These are phyloP conservation scores for Ophioderma brevispina DNA, from an alignment of 35 echinoderm and acorn worm genomes.

Conservation along the genomic window DNA sequence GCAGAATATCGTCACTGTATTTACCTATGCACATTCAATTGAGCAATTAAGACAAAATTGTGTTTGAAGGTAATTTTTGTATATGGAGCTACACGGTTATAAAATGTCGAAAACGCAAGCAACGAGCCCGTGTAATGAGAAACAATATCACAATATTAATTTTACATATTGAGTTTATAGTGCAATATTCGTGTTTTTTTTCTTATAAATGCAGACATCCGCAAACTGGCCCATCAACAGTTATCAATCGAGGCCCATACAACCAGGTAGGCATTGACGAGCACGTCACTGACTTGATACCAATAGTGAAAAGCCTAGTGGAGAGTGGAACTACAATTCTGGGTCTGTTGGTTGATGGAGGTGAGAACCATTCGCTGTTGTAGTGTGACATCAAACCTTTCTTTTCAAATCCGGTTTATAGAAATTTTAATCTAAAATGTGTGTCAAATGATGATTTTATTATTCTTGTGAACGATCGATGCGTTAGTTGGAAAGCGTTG, in stretches of 20 bases:
- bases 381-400: too few relatives aligned
- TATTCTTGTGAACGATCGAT: too few relatives aligned
- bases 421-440: too few relatives aligned
- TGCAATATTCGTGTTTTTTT: background rate
- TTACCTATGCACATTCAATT: too few relatives aligned
- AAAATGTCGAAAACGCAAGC: too few relatives aligned
- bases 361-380: too few relatives aligned
- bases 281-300: background rate
- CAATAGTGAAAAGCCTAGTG: background rate
- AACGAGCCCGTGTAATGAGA: background rate
- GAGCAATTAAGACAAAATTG: background rate
- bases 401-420: too few relatives aligned
- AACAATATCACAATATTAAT: background rate
- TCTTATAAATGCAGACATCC: background rate
- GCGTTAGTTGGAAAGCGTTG: too few relatives aligned
- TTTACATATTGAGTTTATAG: background rate
- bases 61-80: background rate
- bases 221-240: background rate
- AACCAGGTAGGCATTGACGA: background rate
- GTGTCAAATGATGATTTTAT: too few relatives aligned
- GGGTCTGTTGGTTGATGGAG: background rate
- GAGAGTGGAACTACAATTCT: background rate
- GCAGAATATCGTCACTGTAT: too few relatives aligned
- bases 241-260: background rate
- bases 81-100: background rate